These are phyloP conservation scores for Darevskia nairensis DNA, from an alignment of 2,797 vertebrate genomes.

Conservation along the genomic window DNA sequence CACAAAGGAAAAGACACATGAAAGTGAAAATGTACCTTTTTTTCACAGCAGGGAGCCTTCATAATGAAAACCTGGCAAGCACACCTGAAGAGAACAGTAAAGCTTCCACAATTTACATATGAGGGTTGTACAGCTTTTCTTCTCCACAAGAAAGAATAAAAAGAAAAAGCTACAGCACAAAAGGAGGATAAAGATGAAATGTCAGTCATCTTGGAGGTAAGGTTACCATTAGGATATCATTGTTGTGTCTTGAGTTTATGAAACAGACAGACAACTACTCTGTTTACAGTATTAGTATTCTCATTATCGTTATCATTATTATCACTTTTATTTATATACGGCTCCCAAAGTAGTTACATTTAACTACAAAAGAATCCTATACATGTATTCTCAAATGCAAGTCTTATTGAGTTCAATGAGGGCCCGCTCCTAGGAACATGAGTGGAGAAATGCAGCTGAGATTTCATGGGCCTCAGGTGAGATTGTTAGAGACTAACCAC, in stretches of 20 bases:
- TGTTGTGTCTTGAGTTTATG: slow-evolving; percentile 45
- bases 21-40: slow-evolving; percentile 75
- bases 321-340: slow-evolving; percentile 20
- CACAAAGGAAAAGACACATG: slow-evolving; percentile 74
- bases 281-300: not conserved
- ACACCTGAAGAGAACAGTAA: slow-evolving; percentile 75
- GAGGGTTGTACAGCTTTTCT: slow-evolving; percentile 50
- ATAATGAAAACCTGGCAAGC: slow-evolving; percentile 76
- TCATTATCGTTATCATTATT: not conserved
- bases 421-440: no score
- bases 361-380: not conserved
- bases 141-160: not conserved
- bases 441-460: not conserved
- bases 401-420: not conserved
- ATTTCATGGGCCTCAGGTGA: not conserved
- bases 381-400: not conserved
- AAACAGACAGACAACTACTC: not conserved
- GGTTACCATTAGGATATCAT: slow-evolving; percentile 57
- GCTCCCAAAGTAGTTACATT: not conserved
- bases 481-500: not conserved
- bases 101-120: slow-evolving; percentile 74
- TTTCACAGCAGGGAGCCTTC: slow-evolving; percentile 73
- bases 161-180: not conserved
- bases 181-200: slow-evolving; percentile 53
- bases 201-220: slow-evolving; percentile 56